These are phyloP conservation scores for Tetramorium bicarinatum DNA, from an alignment of 2,888 invertebrate genomes.

Conservation along the genomic window DNA sequence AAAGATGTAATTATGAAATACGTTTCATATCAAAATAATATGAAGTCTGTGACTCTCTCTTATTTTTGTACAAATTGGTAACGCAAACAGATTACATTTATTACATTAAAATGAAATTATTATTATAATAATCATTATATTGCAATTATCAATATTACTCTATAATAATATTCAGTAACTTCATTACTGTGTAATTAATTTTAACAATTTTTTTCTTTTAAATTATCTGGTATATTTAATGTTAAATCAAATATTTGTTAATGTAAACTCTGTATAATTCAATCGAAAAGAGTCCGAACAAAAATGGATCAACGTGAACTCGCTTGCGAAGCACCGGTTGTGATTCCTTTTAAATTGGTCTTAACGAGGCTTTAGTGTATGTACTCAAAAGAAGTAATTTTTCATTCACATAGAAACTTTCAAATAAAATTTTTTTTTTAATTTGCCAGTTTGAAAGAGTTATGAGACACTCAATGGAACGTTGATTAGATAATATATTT, in stretches of 20 bases:
- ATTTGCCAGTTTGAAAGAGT: conserved; percentile 4
- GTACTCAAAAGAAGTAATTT: conserved; percentile 19
- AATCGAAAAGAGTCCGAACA: conserved; percentile 18
- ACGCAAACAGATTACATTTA: neutral
- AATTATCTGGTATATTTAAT: neutral
- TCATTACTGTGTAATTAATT: conserved; percentile 14
- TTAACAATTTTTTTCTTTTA: neutral
- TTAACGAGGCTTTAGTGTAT: conserved; percentile 28
- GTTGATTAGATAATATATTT: conserved; percentile 34
- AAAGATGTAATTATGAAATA: neutral
- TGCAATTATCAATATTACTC: conserved; percentile 1
- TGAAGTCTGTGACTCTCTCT: neutral
- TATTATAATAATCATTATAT: conserved; percentile 15
- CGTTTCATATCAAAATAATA: neutral
- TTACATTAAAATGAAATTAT: neutral
- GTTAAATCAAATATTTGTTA: conserved; percentile 26
- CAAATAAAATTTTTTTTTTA: conserved; percentile 4
- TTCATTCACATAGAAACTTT: conserved; percentile 24
- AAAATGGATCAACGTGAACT: conserved; percentile 3
- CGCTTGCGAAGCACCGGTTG: conserved; percentile 21
- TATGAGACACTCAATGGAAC: conserved; percentile 24
- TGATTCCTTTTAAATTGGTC: conserved; percentile 33
- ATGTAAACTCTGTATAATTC: conserved; percentile 4
- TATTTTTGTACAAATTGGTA: neutral
- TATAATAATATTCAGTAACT: neutral